Percentiles rank a stretch among this genome's conserved stretches.
These are phyloP conservation scores for Sylvicapra grimmia DNA, from an alignment of 2,113 vertebrate species.

Conservation along the genomic window DNA sequence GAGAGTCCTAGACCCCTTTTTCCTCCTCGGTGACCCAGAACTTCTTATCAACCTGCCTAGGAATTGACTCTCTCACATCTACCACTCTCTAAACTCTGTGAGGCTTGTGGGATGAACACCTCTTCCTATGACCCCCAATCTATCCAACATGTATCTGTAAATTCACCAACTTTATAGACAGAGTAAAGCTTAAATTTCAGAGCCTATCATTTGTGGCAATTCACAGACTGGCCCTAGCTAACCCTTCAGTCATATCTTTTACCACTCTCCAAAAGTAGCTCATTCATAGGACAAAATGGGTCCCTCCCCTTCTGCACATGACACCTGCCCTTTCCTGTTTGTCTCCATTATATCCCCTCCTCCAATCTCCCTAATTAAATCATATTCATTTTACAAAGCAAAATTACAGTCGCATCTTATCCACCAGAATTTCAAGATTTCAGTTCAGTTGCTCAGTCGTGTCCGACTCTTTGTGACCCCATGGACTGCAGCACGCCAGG, in stretches of 20 bases:
- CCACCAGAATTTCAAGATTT: not conserved
- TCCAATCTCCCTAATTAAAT: not conserved
- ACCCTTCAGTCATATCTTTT: not conserved
- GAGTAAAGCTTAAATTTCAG: not conserved
- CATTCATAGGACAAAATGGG: not conserved
- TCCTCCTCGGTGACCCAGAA: not conserved
- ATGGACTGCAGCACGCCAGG: not conserved
- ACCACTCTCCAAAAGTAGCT: not conserved
- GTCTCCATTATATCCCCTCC: not conserved
- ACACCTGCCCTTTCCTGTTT: not conserved
- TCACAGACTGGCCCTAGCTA: not conserved
- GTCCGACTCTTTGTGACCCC: rapidly evolving
- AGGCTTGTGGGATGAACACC: not conserved
- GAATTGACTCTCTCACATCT: not conserved
- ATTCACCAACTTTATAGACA: not conserved
- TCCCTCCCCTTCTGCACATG: rapidly evolving
- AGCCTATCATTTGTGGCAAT: not conserved
- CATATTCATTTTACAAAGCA: not conserved
- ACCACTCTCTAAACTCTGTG: not conserved
- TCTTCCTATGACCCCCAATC: rapidly evolving
- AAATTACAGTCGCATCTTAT: not conserved
- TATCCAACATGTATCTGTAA: not conserved
- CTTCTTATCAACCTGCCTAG: not conserved
- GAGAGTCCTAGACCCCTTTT: not conserved
- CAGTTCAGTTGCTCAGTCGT: not conserved